Evolutionary conservation across 2,797 vertebrate species (phyloP).

Genomic region (Karalla daura): DNA sequence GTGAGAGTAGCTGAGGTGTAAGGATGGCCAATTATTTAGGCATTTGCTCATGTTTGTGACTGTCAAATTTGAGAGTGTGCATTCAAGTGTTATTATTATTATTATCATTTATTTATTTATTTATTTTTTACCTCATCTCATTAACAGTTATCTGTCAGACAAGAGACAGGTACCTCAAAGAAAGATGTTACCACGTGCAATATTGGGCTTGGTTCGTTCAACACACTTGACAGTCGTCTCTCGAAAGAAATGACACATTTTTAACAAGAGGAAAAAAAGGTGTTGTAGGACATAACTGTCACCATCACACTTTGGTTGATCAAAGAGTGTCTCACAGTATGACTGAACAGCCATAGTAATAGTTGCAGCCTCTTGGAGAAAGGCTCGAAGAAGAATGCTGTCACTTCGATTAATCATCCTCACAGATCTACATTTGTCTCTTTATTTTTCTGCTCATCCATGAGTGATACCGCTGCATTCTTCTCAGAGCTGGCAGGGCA

Average conservation of each 20-base stretch:
- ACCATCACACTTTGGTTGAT: conserved; percentile 27
- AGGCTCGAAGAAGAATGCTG: neutral
- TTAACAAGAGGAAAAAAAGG: neutral
- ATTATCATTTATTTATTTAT: too few relatives aligned
- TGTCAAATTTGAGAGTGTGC: conserved; percentile 18
- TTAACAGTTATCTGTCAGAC: conserved; percentile 25
- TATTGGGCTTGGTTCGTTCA: neutral
- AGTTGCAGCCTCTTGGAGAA: neutral
- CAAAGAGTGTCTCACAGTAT: conserved; percentile 18
- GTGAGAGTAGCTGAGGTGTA: neutral
- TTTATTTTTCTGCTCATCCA: conserved; percentile 2
- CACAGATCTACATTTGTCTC: neutral
- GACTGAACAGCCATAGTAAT: conserved; percentile 14
- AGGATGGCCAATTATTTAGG: conserved; percentile 9
- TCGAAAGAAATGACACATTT: conserved; percentile 13
- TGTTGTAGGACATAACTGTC: conserved; percentile 32
- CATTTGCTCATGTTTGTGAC: conserved; percentile 6
- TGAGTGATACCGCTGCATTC: neutral
- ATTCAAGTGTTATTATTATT: conserved; percentile 3
- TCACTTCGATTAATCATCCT: conserved; percentile 25
- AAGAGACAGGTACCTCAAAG: conserved; percentile 19
- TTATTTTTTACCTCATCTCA: conserved; percentile 22
- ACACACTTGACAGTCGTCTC: conserved; percentile 22
- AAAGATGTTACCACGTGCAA: conserved; percentile 5
- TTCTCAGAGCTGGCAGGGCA: conserved; percentile 2